phyloP scores from a whole-genome alignment of 2,888 invertebrate genomes.

The Drosophila dives region DNA sequence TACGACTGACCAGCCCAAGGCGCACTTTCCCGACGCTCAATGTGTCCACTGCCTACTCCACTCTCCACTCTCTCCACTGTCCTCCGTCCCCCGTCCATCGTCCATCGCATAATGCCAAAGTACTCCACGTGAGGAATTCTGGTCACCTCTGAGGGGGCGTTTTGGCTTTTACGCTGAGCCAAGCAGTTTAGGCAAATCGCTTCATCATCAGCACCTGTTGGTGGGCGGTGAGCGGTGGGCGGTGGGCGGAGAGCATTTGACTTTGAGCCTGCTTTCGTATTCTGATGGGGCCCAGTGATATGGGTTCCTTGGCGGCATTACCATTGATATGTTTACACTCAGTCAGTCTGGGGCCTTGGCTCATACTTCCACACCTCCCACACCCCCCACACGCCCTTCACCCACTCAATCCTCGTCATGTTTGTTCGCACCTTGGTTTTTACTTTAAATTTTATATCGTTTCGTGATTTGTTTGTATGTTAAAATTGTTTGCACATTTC shows the following conservation, averaged over 20 bases:
- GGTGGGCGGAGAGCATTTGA: neutral
- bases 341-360: slow-evolving; percentile 16
- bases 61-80: too few relatives aligned
- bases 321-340: slow-evolving; percentile 70
- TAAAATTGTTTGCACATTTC: slow-evolving; percentile 68
- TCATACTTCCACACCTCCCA: too few relatives aligned
- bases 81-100: neutral
- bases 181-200: slow-evolving; percentile 62
- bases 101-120: slow-evolving; percentile 17
- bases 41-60: neutral
- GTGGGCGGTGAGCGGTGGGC: neutral
- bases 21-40: neutral
- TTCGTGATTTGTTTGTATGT: slow-evolving; percentile 25
- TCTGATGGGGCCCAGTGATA: slow-evolving; percentile 36
- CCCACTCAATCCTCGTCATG: neutral
- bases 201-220: slow-evolving; percentile 70
- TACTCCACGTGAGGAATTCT: slow-evolving; percentile 31
- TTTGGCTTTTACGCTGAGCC: slow-evolving; percentile 56
- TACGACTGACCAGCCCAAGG: neutral
- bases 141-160: slow-evolving; percentile 28
- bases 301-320: slow-evolving; percentile 48
- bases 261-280: slow-evolving; percentile 16
- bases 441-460: slow-evolving; percentile 2
- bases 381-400: neutral
- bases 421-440: neutral